Evolutionary conservation across 1,140 invertebrate genomes (phyloP).

Genomic region (Pseudoatta argentina): DNA sequence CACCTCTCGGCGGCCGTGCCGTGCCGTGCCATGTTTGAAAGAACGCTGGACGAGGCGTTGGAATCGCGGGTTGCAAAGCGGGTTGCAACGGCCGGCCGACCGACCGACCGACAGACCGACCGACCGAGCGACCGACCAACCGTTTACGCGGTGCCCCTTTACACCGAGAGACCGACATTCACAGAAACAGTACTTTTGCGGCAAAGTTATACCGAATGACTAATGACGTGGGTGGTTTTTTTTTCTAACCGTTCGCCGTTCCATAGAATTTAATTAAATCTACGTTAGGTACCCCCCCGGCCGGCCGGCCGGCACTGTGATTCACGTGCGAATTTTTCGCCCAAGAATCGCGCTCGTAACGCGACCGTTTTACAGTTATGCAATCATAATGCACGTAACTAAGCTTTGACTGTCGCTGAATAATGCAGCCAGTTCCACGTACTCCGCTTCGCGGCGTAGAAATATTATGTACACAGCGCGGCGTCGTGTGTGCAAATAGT

Average conservation of each 20-base stretch:
- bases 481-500: constrained; percentile 56
- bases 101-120: background rate
- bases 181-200: constrained; percentile 54
- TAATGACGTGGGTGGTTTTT: background rate
- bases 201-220: constrained; percentile 42
- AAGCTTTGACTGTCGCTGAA: constrained; percentile 56
- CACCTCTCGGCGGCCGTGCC: background rate
- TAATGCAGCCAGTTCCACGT: constrained; percentile 63
- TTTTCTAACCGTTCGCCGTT: constrained; percentile 54
- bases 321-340: constrained; percentile 58
- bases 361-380: constrained; percentile 62
- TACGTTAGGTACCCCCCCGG: background rate
- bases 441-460: constrained; percentile 53
- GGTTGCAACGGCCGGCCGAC: background rate
- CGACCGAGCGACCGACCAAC: background rate
- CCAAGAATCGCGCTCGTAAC: constrained; percentile 37
- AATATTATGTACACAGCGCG: constrained; percentile 57
- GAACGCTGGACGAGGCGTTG: constrained; percentile 3
- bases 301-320: background rate
- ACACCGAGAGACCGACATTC: constrained; percentile 1
- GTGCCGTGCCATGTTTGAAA: background rate
- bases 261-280: constrained; percentile 70
- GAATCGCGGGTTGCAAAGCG: background rate
- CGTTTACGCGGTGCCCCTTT: constrained; percentile 1
- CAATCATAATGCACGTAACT: constrained; percentile 62